Evolutionary conservation across 2,113 vertebrate genomes (phyloP), one percentile per base, ranked within the genome.

Genomic region (Cinclus mexicanus): DNA sequence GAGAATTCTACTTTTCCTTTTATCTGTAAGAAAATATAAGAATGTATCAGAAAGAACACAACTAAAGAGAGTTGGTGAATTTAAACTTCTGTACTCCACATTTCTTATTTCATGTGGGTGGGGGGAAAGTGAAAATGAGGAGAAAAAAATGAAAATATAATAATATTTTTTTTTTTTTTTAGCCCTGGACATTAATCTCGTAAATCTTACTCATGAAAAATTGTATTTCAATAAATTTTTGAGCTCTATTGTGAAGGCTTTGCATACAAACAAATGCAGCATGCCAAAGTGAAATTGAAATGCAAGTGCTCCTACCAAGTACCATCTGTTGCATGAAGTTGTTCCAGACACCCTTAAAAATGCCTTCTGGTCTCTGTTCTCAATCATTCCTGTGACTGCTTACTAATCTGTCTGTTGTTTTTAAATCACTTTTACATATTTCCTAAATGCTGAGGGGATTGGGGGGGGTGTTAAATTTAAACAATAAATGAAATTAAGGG

Each of bases 291-390:
- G 67, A 83, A 90, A 94, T 83, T 90, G 44, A 95, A 93, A 89
- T 87, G 64, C 86, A 23, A 93, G 56, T 81, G 80, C 64, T 94
- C 76, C 64, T 83, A 76, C 10, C 21, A 78, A 88, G 80, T 47
- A 41, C 96, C 96, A 94, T 96, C 94, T 97, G 96, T 79, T 94
- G 71, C 67, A 69, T 41, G 41, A 93, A 87, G 37, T 85, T 2
- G 2, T 94, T 91, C 90, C 96, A 96, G 79, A 72, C 42, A 91
- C 28, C 14, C 65, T 53, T 57, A 75, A 61, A 94, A 89, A 85
- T 79, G 67, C 92, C 77, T 91, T 93, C 90, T 97, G 92, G 49
- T 88, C 61, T 83, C 91, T 89, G 79, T 42, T 93, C 76, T 86
- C 55, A 93, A 78, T 64, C 50, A 69, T 93, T 74, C 26, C 33